Evolutionary conservation across 2,888 invertebrate genomes (phyloP), one percentile per base, ranked within the genome.

Genomic region (Cheiracanthium punctorium): DNA sequence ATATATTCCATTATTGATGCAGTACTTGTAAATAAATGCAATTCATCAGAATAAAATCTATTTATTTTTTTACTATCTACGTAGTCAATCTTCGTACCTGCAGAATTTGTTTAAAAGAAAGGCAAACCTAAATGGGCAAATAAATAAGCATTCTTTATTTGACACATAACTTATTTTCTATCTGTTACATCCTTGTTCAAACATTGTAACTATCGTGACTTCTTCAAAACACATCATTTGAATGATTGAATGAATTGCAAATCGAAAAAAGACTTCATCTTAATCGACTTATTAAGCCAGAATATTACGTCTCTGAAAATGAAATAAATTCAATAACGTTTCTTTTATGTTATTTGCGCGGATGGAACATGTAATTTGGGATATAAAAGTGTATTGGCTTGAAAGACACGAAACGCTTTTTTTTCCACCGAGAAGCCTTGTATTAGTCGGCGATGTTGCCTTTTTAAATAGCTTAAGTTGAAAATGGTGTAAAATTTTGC

Each of bases 131-230:
- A 24, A 58, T 58, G 58, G 24, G 24, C 24, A 58, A 58, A 58
- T 58, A 58, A 58, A 58, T 58, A 58, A 20, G 58, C 58, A 58
- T 58, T 58, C 58, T 58, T 20, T 24, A 58, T 58, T 24, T 20
- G 24, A 24, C 24, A 58, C 24, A 58, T 24, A 24, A n/a, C 24
- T 58, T 58, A 58, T 58, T 58, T 58, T 58, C 20, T 10, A 37
- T 5, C 58, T 24, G 8, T 48, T 48, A 58, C 58, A 24, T 20
- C 24, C 20, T 58, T 24, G 58, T 24, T 58, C 58, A 58, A 58
- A 58, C 24, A 58, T 24, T 58, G 24, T 5, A 24, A 7, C 58
- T 58, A 1, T 24, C 58, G 24, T 24, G 24, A n/a, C 2, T 1
- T 8, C 24, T 1, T 2, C 20, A 58, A 58, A 58, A 58, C 24